These are phyloP conservation scores for Lampris megalopsis DNA, from an alignment of 2,113 vertebrate genomes.

Conservation along the genomic window DNA sequence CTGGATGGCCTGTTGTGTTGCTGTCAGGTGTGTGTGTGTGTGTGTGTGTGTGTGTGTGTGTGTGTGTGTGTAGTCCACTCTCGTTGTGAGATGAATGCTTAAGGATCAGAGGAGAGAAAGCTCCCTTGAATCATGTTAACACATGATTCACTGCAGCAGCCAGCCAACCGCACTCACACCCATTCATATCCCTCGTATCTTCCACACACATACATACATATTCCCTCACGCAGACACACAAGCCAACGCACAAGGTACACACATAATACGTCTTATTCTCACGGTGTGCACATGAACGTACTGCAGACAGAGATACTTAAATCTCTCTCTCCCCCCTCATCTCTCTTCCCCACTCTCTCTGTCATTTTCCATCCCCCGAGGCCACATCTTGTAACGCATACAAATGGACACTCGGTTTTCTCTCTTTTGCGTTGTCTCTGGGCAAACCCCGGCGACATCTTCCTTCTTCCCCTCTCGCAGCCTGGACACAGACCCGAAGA, in stretches of 20 bases:
- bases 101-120: conserved; percentile 43
- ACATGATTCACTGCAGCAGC: conserved; percentile 60
- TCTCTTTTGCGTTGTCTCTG: neutral
- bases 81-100: conserved; percentile 59
- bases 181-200: conserved; percentile 25
- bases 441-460: neutral
- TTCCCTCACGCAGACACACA: neutral
- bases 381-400: neutral
- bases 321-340: neutral
- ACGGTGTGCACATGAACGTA: conserved; percentile 4
- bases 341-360: conserved; percentile 2
- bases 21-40: neutral
- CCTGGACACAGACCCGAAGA: too few relatives aligned
- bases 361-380: neutral
- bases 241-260: conserved; percentile 9
- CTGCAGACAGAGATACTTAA: neutral
- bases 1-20: neutral
- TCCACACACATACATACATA: conserved; percentile 16
- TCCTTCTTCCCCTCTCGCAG: neutral
- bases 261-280: conserved; percentile 56
- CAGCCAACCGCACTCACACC: conserved; percentile 22
- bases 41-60: neutral
- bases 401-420: conserved; percentile 9
- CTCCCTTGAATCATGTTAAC: conserved; percentile 54
- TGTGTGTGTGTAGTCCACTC: conserved; percentile 22